phyloP scores from a whole-genome alignment of 2,113 vertebrate species.

The Speoplatyrhinus poulsoni region DNA sequence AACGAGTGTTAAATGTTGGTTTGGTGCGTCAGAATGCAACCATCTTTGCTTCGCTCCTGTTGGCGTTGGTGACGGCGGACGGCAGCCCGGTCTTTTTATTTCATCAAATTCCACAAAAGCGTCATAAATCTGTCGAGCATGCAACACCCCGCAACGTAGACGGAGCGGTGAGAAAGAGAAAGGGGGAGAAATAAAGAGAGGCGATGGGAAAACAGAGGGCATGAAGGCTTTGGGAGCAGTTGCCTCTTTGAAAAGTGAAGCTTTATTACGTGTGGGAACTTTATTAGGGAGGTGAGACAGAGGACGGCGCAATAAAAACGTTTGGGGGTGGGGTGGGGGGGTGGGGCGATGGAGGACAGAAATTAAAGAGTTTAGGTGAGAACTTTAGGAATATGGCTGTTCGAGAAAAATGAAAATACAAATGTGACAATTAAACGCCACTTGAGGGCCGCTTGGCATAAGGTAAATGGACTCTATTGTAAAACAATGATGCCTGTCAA shows the following conservation, averaged over 20 bases:
- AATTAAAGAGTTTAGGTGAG: constrained; percentile 21
- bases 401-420: constrained; percentile 31
- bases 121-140: constrained; percentile 77
- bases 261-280: constrained; percentile 78
- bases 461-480: constrained; percentile 11
- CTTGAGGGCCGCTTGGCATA: neutral
- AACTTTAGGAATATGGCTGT: neutral
- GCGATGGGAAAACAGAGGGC: constrained; percentile 9
- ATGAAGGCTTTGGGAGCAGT: constrained; percentile 54
- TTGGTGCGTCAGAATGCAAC: constrained; percentile 16
- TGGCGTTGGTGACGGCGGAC: constrained; percentile 30
- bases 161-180: constrained; percentile 48
- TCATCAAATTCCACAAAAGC: constrained; percentile 70
- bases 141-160: constrained; percentile 53
- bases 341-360: constrained; percentile 13
- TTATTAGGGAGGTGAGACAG: constrained; percentile 64
- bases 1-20: constrained; percentile 11
- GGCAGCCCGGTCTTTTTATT: constrained; percentile 44
- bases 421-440: constrained; percentile 41
- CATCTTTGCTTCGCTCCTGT: constrained; percentile 33
- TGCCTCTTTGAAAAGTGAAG: constrained; percentile 72
- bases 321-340: constrained; percentile 37
- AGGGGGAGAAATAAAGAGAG: constrained; percentile 45
- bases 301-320: constrained; percentile 57
- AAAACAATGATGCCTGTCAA: constrained; percentile 9